A percentile compares a stretch with the other conserved stretches of the same genome.
These are phyloP conservation scores for Chloropsis hardwickii DNA, from an alignment of 2,113 vertebrate genomes.

Conservation along the genomic window DNA sequence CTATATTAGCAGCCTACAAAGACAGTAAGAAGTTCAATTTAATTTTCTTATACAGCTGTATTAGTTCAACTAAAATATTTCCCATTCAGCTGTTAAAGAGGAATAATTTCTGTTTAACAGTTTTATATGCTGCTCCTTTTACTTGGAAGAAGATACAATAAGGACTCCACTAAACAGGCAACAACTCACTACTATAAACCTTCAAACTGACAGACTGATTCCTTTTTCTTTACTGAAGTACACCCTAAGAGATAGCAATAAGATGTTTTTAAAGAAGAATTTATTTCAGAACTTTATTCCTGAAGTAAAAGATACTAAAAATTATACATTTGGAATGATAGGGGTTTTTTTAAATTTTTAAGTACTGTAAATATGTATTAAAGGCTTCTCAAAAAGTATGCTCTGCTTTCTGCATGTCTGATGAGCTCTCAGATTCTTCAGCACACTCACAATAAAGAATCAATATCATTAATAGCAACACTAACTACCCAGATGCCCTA, in stretches of 20 bases:
- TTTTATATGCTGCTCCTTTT: background rate
- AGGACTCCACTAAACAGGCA: background rate
- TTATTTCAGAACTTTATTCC: background rate
- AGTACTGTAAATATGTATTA: background rate
- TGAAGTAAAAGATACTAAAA: background rate
- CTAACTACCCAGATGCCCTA: background rate
- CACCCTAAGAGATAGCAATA: background rate
- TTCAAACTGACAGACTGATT: background rate
- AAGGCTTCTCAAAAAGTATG: background rate
- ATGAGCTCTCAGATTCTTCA: background rate
- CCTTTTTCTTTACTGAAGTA: background rate
- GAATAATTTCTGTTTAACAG: background rate
- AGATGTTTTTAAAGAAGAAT: background rate
- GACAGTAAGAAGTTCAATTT: background rate
- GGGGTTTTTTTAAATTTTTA: background rate
- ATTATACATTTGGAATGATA: background rate
- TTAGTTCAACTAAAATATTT: background rate
- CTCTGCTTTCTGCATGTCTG: background rate
- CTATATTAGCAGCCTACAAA: background rate
- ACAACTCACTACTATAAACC: background rate
- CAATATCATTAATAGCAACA: background rate
- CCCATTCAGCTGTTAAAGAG: background rate
- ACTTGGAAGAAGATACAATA: background rate
- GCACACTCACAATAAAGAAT: background rate
- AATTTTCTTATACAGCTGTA: background rate